Conservation (phyloP, 2,797 vertebrate genomes). For the Percopsis omiscomaycus region DNA sequence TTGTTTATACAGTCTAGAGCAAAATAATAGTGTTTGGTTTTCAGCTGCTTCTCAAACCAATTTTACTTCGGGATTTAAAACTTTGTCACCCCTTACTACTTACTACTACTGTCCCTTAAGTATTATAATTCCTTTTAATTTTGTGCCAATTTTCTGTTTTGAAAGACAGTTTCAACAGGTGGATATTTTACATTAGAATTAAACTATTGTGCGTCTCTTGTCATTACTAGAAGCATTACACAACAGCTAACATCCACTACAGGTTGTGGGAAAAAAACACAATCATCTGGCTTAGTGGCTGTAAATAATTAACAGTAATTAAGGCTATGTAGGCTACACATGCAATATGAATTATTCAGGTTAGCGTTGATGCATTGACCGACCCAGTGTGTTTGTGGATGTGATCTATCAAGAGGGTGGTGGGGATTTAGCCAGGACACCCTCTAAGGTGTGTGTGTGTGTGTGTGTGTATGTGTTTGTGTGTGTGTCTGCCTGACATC, state of each 20-base stretch:
- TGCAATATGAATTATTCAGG: constrained; percentile 73
- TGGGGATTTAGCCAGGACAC: constrained; percentile 34
- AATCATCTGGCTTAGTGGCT: constrained; percentile 48
- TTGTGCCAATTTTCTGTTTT: not conserved
- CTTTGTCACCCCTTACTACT: not conserved
- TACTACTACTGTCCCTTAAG: not conserved
- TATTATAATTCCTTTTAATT: not conserved
- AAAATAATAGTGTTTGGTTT: too few relatives aligned
- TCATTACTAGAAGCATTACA: constrained; percentile 13
- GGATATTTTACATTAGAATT: not conserved
- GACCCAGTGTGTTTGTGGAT: constrained; percentile 61
- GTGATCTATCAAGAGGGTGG: constrained; percentile 64
- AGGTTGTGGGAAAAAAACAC: constrained; percentile 41
- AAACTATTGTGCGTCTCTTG: constrained; percentile 1
- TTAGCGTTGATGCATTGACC: constrained; percentile 70
- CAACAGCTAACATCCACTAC: constrained; percentile 32
- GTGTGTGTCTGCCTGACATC: constrained; percentile 44
- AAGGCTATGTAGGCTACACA: constrained; percentile 69
- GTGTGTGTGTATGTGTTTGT: constrained; percentile 8
- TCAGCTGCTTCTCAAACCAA: too few relatives aligned
- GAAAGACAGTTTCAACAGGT: not conserved
- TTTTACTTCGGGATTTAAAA: not conserved
- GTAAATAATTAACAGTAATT: constrained; percentile 77
- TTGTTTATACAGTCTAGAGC: too few relatives aligned
- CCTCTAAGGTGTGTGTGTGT: not conserved